phyloP scores from a whole-genome alignment of 2,113 vertebrate species.

The Rhinolophus ferrumequinum region DNA sequence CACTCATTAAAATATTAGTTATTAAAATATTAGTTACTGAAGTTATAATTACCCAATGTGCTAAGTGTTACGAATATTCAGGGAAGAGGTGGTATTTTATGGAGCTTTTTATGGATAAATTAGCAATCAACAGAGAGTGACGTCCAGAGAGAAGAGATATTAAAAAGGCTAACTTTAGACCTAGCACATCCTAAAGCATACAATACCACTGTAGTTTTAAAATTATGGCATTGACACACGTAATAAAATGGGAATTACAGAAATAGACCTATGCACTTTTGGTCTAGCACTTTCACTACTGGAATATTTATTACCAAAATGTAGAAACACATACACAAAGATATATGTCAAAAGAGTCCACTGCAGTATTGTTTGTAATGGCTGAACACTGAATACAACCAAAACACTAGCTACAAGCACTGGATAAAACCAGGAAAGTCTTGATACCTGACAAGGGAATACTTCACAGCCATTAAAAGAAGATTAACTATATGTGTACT shows the following conservation, averaged over 20 bases:
- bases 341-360: background rate
- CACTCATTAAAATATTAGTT: slow-evolving; percentile 1
- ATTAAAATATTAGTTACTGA: background rate
- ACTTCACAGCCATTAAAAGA: background rate
- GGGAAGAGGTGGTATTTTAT: background rate
- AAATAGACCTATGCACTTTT: background rate
- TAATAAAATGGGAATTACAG: slow-evolving; percentile 3
- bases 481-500: background rate
- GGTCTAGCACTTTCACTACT: background rate
- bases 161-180: background rate
- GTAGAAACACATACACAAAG: background rate
- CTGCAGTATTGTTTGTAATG: background rate
- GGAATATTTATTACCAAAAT: background rate
- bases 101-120: background rate
- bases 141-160: background rate
- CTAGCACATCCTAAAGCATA: background rate
- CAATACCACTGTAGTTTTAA: background rate
- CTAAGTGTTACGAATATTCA: slow-evolving; percentile 4
- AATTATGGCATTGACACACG: background rate
- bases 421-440: background rate
- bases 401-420: background rate
- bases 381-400: background rate
- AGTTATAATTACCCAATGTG: background rate
- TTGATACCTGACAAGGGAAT: background rate
- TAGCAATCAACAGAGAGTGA: background rate